Percentiles rank a stretch among this genome's conserved stretches.
Evolutionary conservation across 2,797 vertebrate genomes (phyloP).

Genomic region (Peromyscus attwateri): DNA sequence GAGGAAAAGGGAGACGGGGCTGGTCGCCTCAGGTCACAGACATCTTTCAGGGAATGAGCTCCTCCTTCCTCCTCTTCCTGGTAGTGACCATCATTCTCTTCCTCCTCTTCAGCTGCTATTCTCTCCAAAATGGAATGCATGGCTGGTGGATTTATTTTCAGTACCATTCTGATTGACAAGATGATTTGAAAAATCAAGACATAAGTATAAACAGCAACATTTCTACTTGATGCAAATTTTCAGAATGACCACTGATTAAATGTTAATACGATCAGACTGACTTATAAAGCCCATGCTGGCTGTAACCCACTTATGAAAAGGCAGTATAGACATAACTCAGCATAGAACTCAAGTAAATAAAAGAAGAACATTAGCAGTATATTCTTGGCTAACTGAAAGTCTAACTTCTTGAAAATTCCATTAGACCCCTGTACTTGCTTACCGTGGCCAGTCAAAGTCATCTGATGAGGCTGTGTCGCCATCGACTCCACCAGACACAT

Average conservation of each 20-base stretch:
- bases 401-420: background rate
- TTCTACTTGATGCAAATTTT: conserved; percentile 16
- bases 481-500: conserved; percentile 94
- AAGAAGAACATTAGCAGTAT: background rate
- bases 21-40: conserved; percentile 97
- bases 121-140: conserved; percentile 98
- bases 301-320: background rate
- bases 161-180: conserved; percentile 91
- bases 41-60: conserved; percentile 97
- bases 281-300: background rate
- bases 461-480: conserved; percentile 95
- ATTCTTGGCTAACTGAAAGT: background rate
- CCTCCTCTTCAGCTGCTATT: conserved; percentile 93
- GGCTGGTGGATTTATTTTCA: conserved; percentile 96
- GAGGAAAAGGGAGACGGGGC: conserved; percentile 99
- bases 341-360: background rate
- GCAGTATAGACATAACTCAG: background rate
- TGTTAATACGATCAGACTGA: background rate
- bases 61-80: conserved; percentile 97
- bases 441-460: conserved; percentile 99
- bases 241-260: background rate
- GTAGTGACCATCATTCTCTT: conserved; percentile 93
- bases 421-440: conserved; percentile 47
- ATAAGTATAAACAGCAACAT: background rate
- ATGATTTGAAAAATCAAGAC: conserved; percentile 68